Base-by-base conservation (phyloP, 2,797 vertebrate species). In the Sebastes minor region DNA sequence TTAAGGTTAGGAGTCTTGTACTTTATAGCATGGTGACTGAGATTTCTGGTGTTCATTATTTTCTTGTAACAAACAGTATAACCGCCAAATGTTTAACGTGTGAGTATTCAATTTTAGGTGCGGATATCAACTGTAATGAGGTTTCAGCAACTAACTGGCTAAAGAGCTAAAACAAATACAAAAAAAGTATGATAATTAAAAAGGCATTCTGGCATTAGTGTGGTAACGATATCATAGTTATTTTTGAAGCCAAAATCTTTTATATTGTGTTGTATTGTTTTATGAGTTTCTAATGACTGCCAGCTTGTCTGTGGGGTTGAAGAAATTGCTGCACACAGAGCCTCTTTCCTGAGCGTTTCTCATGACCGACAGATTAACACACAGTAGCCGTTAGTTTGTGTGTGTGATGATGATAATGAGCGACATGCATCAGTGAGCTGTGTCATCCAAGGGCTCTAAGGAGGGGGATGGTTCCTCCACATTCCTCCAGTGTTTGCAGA, bases 381-480 rank as follows among this genome's bases (percentile, higher is more conserved):
- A 95, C 42, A 66, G 79, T 65, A 62, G 62, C 77, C 32, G 18
- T 78, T 70, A 16, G 56, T 53, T 4, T 33, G 59, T 57, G 35
- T 71, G 18, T 67, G 71, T 94, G 93, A 13, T 8, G 95, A 97
- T 97, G 96, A 95, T 97, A 98, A 98, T 98, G 97, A 97, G 96
- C 84, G 93, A 91, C 95, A 96, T 93, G 96, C 96, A 97, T 97
- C 97, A 97, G 94, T 97, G 97, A 96, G 94, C 95, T 84, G 96
- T 97, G 96, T 97, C 97, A 97, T 97, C 96, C 94, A 46, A 89
- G 89, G 96, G 94, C 95, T 90, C 85, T 85, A 53, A 86, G 86
- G 89, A 85, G 82, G 83, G 89, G 74, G 76, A 60, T 70, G 74
- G 70, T 72, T 89, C 81, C 66, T 68, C 82, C 28, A 86, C 87